Percentiles rank a stretch among this genome's conserved stretches.
These are phyloP conservation scores for Peromyscus nudipes DNA, from an alignment of 2,797 vertebrate species.

Conservation along the genomic window DNA sequence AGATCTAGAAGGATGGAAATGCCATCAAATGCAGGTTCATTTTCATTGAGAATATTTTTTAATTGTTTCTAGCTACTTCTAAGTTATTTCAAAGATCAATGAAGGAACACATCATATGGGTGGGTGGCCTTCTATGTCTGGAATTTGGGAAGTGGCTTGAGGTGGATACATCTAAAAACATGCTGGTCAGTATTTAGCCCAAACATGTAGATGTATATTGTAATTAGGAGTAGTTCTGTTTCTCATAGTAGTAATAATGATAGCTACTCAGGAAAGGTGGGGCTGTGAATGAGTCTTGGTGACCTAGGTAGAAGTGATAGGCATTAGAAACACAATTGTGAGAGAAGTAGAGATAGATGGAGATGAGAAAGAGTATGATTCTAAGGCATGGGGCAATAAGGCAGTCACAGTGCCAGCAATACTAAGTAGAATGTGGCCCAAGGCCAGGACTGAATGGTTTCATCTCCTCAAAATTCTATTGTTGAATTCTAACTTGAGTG, in stretches of 20 bases:
- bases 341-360: background rate
- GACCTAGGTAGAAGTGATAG: background rate
- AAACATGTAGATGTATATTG: background rate
- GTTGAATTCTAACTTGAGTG: background rate
- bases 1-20: background rate
- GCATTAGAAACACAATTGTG: background rate
- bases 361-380: background rate
- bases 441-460: background rate
- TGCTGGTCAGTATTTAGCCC: background rate
- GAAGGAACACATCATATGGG: background rate
- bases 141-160: background rate
- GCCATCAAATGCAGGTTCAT: background rate
- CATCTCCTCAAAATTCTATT: background rate
- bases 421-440: background rate
- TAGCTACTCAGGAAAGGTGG: background rate
- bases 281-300: background rate
- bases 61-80: background rate
- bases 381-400: background rate
- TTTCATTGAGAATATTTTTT: background rate
- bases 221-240: background rate
- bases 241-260: background rate
- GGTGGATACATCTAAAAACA: background rate
- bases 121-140: background rate
- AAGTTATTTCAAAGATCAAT: background rate
- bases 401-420: background rate